Evolutionary conservation across 2,888 invertebrate genomes (phyloP).

Genomic region (Drosophila longiperda): DNA sequence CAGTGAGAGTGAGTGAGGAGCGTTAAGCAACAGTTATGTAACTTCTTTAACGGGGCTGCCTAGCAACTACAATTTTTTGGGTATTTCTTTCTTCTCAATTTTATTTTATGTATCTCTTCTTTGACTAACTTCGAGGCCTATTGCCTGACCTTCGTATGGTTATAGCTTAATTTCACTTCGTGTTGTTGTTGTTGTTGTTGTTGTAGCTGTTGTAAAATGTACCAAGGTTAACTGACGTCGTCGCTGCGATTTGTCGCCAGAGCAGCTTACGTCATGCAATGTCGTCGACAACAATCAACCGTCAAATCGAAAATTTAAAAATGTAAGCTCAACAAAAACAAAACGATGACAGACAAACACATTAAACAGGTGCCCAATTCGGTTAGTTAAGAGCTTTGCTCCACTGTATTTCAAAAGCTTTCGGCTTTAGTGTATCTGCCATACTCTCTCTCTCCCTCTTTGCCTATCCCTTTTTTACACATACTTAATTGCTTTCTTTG

Average conservation of each 20-base stretch:
- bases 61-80: not conserved
- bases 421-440: not conserved
- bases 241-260: conserved; percentile 42
- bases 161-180: conserved; percentile 1
- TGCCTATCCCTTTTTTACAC: not conserved
- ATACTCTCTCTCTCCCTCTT: not conserved
- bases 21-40: conserved; percentile 46
- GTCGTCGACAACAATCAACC: not conserved
- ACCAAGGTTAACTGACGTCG: conserved; percentile 64
- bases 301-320: conserved; percentile 61
- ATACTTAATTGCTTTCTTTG: not conserved
- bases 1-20: not conserved
- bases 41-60: conserved; percentile 18
- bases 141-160: conserved; percentile 20
- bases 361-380: conserved; percentile 45
- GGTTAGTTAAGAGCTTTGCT: conserved; percentile 68
- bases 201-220: conserved; percentile 40
- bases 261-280: conserved; percentile 65
- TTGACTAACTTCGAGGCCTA: conserved; percentile 30
- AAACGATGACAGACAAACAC: conserved; percentile 20
- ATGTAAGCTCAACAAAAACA: conserved; percentile 24
- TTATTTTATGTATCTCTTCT: conserved; percentile 6
- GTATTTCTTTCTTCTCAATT: conserved; percentile 3
- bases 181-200: conserved; percentile 3
- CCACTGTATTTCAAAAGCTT: conserved; percentile 35